Evolutionary conservation across 2,797 vertebrate species (phyloP).

Genomic region (Scomberomorus guttatus): DNA sequence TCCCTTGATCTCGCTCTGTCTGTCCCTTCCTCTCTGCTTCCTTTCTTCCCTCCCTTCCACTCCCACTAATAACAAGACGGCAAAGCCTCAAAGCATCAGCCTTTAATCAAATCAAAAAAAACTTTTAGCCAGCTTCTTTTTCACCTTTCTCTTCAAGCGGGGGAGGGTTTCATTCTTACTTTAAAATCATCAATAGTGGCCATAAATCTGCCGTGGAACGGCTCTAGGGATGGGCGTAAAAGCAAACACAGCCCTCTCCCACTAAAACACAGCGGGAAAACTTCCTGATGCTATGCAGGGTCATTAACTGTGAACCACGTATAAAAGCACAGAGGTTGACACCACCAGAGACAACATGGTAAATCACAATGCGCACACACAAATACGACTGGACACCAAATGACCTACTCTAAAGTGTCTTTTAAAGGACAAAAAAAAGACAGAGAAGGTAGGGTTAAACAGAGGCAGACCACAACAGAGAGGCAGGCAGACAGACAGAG

Average conservation of each 20-base stretch:
- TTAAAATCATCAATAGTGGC: conserved; percentile 55
- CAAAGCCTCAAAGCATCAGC: conserved; percentile 58
- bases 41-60: conserved; percentile 57
- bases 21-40: conserved; percentile 50
- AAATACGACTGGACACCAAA: conserved; percentile 19
- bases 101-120: conserved; percentile 63
- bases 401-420: conserved; percentile 1
- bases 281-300: conserved; percentile 52
- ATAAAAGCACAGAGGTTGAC: conserved; percentile 53
- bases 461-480: conserved; percentile 12
- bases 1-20: conserved; percentile 60
- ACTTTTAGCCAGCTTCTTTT: conserved; percentile 29
- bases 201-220: conserved; percentile 56
- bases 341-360: conserved; percentile 36
- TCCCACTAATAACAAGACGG: conserved; percentile 70
- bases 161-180: conserved; percentile 44
- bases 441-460: not conserved
- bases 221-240: conserved; percentile 48
- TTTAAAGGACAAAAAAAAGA: conserved; percentile 16
- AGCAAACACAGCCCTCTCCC: conserved; percentile 49
- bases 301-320: conserved; percentile 53
- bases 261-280: conserved; percentile 51
- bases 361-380: conserved; percentile 63
- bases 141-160: not conserved
- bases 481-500: conserved; percentile 20